A percentile compares a stretch with the other conserved stretches of the same genome.
These are phyloP conservation scores for Silurus lanzhouensis DNA, from an alignment of 2,797 vertebrate genomes.

Conservation along the genomic window DNA sequence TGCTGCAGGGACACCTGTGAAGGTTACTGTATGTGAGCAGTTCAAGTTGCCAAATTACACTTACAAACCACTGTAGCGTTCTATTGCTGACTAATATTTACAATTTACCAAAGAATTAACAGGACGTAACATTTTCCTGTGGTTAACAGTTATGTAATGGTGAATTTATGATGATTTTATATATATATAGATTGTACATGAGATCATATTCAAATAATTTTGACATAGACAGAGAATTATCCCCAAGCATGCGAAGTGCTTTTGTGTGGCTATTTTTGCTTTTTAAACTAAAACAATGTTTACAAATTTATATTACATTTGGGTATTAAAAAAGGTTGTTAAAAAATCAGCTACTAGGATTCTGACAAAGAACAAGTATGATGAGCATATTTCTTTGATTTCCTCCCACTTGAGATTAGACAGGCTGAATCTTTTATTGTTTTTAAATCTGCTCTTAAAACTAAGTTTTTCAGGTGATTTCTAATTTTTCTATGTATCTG, in stretches of 20 bases:
- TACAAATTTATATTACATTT: neutral
- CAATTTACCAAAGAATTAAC: neutral
- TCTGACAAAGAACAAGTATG: no score
- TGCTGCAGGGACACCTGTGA: slow-evolving; percentile 74
- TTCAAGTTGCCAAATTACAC: neutral
- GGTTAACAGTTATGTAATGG: neutral
- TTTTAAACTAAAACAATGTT: neutral
- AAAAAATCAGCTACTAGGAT: no score
- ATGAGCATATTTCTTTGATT: no score
- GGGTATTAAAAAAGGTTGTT: neutral
- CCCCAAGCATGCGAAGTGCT: no score
- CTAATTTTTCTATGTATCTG: no score
- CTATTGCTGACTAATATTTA: neutral
- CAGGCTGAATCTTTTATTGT: no score
- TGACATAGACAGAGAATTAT: neutral
- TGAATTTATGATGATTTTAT: neutral
- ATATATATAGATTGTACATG: neutral
- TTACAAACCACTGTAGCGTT: neutral
- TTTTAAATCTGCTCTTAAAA: no score
- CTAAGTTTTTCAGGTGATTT: no score
- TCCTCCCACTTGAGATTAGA: no score
- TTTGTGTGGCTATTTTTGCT: neutral
- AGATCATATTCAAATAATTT: neutral
- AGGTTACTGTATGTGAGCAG: neutral
- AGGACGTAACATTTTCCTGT: neutral